Evolutionary conservation across 2,113 vertebrate species (phyloP), one percentile per base, ranked within the genome.

Genomic region (Fulmarus glacialis): DNA sequence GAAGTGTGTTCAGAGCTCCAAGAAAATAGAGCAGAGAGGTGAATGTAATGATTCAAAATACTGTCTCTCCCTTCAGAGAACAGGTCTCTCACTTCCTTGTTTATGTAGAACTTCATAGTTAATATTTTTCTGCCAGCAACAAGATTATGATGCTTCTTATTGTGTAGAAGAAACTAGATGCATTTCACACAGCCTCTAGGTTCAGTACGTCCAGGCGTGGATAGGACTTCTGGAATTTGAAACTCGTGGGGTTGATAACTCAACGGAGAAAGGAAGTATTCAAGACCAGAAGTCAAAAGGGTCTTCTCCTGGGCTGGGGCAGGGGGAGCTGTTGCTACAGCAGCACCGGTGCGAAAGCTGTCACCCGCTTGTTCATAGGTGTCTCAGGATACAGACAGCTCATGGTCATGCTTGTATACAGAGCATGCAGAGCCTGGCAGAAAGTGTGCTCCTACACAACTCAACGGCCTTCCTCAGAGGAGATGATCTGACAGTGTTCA

Each of bases 341-440:
- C 8, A 30, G 67, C 38, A 24, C 29, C 0, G 0, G 13, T 45
- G 42, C 0, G 0, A 38, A 60, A 67, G 42, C 36, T 72, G 36
- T 67, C 34, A 38, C 62, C 36, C 2, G 1, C 11, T 66, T 52
- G 24, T 50, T 70, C 42, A 2, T 30, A n/a, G 30, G 9, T 38
- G 30, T 62, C 67, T 58, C 42, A 9, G 52, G 58, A 30, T 18
- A 52, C 24, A 23, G 81, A 12, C 14, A 23, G 15, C 6, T 62
- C 43, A 14, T 34, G 60, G 45, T 66, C 40, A 5, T 55, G 66
- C 60, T 38, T 50, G 27, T 4, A 5, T 24, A 11, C 11, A 7
- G 36, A 32, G 40, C 4, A 2, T 14, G 50, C 48, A 52, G 50
- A 50, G 19, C 50, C 58, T 13, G 8, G 73, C 55, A 60, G 64